Evolutionary conservation across 2,113 vertebrate genomes (phyloP).

Genomic region (Platysteira castanea): DNA sequence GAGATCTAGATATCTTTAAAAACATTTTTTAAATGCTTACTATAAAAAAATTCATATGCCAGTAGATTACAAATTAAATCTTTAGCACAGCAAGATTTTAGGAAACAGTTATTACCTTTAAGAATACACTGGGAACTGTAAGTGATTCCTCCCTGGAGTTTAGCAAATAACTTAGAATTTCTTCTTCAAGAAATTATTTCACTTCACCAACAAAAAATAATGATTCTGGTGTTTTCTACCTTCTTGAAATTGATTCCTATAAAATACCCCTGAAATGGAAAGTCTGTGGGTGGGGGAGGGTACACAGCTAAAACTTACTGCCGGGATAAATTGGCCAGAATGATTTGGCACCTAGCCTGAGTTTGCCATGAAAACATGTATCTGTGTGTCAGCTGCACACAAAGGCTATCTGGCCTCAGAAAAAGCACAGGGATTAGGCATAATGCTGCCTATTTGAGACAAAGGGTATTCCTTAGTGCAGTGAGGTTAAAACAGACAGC

Average conservation of each 20-base stretch:
- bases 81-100: neutral
- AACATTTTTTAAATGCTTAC: neutral
- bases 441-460: conserved; percentile 23
- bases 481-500: neutral
- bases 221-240: neutral
- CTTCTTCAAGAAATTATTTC: neutral
- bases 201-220: neutral
- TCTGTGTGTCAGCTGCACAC: conserved; percentile 1
- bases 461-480: neutral
- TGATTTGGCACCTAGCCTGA: neutral
- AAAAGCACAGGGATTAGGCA: conserved; percentile 13
- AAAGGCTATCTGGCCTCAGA: neutral
- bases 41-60: neutral
- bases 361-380: conserved; percentile 4
- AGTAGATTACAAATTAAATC: neutral
- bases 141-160: neutral
- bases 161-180: neutral
- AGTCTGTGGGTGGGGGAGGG: neutral
- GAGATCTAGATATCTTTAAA: neutral
- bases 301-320: neutral
- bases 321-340: neutral
- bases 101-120: neutral
- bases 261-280: neutral
- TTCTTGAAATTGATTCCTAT: neutral
- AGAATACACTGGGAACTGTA: neutral